Evolutionary conservation across 2,113 vertebrate species (phyloP), one percentile per base, ranked within the genome.

Genomic region (Tachysurus fulvidraco): DNA sequence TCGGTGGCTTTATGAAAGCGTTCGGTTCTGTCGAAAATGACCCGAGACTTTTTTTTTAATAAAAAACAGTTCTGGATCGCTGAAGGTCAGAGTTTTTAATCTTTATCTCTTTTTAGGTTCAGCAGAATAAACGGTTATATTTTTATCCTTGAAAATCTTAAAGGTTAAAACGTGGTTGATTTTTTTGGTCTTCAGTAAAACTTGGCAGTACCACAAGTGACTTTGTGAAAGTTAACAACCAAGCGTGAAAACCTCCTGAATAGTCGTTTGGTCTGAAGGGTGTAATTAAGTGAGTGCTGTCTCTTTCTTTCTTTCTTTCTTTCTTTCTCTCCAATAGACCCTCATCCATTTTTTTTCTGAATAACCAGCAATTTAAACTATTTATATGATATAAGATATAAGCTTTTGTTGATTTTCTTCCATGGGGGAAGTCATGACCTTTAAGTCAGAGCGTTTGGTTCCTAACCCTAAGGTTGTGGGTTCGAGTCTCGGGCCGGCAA

Each of bases 31-130:
- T 5, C 28, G 25, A 52, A 74, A 54, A 54, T 8, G 74, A 28
- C 44, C 44, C 0, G 46, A 50, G n/a, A n/a, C n/a, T n/a, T n/a
- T n/a, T 3, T 5, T 46, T 52, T 77, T 14, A n/a, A 77, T 77
- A 28, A 52, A 19, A 16, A 77, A 77, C 25, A n/a, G 17, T 54
- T 54, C 0, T 54, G 46, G n/a, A 13, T n/a, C 11, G 25, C 0
- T 78, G 50, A 77, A 77, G 25, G 74, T 77, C 74, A 54, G n/a
- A 28, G 46, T 54, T 77, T 76, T 54, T 54, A 54, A 19, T 78
- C 46, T 28, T 28, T 12, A n/a, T 28, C 21, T 17, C 14, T 77
- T 54, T n/a, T 77, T 16, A 17, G 14, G 50, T 1, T 28, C 16
- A 54, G 76, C 4, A 78, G n/a, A 54, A 78, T 28, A 78, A n/a